These are phyloP conservation scores for Sterrhoptilus dennistouni DNA, from an alignment of 2,113 vertebrate species.

Conservation along the genomic window DNA sequence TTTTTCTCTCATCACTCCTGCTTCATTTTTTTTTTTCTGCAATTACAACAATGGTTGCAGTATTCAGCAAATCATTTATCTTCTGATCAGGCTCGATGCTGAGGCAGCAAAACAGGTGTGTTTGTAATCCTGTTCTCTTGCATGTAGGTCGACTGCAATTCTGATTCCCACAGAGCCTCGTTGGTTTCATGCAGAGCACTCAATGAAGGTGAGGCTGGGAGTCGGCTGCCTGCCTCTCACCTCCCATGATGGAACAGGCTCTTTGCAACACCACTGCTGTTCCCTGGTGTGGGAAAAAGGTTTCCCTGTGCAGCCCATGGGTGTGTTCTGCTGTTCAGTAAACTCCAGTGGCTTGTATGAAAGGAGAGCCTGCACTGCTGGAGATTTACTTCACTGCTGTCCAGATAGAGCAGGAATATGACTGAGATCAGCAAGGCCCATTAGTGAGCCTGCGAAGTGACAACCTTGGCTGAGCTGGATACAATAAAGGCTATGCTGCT, in stretches of 20 bases:
- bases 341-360: background rate
- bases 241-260: background rate
- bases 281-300: background rate
- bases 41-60: background rate
- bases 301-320: accelerated
- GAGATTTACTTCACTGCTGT: background rate
- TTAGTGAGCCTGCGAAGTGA: background rate
- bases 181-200: background rate
- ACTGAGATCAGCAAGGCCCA: background rate
- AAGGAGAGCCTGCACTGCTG: background rate
- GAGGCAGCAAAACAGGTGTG: background rate
- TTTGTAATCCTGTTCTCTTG: background rate
- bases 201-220: background rate
- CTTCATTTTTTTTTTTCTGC: background rate
- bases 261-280: background rate
- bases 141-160: background rate
- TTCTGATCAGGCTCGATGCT: background rate
- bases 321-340: background rate
- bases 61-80: conserved; percentile 17
- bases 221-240: background rate
- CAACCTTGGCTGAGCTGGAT: background rate
- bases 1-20: background rate
- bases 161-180: background rate
- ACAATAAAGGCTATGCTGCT: background rate
- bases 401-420: background rate